These are phyloP conservation scores for Ciona savignyi DNA, from an alignment of 23 tunicate species.

Conservation along the genomic window DNA sequence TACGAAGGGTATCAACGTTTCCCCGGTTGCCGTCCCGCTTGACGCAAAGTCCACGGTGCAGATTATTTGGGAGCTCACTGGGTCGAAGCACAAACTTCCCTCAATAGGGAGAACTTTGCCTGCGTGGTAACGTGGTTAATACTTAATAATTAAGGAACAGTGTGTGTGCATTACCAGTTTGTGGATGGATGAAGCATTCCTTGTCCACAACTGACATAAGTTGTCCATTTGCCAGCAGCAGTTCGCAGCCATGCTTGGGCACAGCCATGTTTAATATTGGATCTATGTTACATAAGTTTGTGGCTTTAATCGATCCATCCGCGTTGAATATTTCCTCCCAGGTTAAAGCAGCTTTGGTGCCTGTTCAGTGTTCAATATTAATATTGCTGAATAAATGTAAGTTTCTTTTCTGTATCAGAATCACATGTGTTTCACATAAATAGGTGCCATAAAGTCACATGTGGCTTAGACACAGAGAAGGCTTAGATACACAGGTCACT, in stretches of 20 bases:
- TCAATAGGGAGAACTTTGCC: conserved; percentile 70
- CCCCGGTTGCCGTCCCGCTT: conserved; percentile 29
- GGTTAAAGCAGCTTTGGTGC: conserved; percentile 35
- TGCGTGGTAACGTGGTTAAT: too few species aligned
- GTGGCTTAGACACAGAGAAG: too few species aligned
- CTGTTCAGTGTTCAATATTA: not conserved
- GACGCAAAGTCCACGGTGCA: conserved; percentile 51
- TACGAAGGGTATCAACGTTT: conserved; percentile 70
- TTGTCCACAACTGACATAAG: conserved; percentile 50
- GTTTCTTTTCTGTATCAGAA: too few species aligned
- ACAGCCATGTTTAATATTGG: conserved; percentile 33
- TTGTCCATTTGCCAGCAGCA: conserved; percentile 73
- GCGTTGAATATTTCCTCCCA: conserved; percentile 44
- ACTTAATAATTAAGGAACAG: not conserved
- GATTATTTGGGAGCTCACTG: conserved; percentile 53
- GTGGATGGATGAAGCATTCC: conserved; percentile 79
- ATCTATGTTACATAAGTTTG: conserved; percentile 45
- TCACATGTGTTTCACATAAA: too few species aligned
- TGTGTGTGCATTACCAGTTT: conserved; percentile 57
- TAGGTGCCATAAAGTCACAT: too few species aligned
- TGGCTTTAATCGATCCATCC: conserved; percentile 55
- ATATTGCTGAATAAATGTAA: not conserved
- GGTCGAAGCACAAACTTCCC: conserved; percentile 88
- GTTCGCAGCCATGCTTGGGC: conserved; percentile 47
- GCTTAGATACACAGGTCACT: too few species aligned